Evolutionary conservation across 1,140 invertebrate species (phyloP), one percentile per base, ranked within the genome.

Genomic region (Laodelphax striatellus): DNA sequence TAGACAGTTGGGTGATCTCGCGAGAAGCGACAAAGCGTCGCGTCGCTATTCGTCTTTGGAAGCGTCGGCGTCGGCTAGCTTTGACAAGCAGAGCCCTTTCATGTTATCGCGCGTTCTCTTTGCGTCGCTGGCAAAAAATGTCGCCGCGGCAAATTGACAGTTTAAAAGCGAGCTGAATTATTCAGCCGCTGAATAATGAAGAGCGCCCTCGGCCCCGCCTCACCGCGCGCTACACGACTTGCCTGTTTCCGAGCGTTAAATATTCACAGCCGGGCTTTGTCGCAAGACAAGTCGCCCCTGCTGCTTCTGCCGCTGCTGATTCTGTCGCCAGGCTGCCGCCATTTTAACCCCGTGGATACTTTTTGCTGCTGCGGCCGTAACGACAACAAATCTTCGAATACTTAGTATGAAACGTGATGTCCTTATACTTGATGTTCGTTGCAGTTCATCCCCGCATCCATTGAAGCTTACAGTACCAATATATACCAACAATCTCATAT

Each of bases 131-230:
- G 55, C 41, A 54, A 55, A 64, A 64, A 60, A 55, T 66, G 61
- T 55, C 52, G 52, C 34, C 42, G 43, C 38, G 41, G 55, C 53
- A 59, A 72, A 71, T 74, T 74, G 73, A 75, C 72, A 75, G 74
- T 76, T 76, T 75, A 75, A 75, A 74, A 74, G 73, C 73, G 69
- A 70, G 4, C 24, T 64, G 63, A 62, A 64, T 64, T 55, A 64
- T 62, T 59, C 46, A 64, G 17, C 9, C 44, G 46, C 56, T 64
- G 44, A 62, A 64, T 62, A 60, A 55, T 60, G 42, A 60, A 60
- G 59, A 42, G 53, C 53, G 46, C 38, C 43, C 59, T 42, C 22
- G 6, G 5, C 59, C 52, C 50, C 46, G 19, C 54, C 59, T 53
- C 5, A 3, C n/a, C 59, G 34, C 55, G 53, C 55, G 52, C 52